Base-by-base conservation (phyloP, 2,888 invertebrate species). In the Lathronympha strigana region DNA sequence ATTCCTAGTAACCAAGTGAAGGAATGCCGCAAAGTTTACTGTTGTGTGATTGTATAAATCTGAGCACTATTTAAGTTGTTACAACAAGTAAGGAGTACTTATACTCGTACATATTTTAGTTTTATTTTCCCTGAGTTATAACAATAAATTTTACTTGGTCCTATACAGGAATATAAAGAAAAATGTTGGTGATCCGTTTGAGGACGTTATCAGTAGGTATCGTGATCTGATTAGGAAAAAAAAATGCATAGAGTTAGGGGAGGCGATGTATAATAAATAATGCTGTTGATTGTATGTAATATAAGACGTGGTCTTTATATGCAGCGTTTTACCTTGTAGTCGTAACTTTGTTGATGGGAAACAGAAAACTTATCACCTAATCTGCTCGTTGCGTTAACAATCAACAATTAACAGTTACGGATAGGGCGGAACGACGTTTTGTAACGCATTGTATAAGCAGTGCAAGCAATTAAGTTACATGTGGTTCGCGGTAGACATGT, bases 1-100 rank as follows among this genome's bases (percentile, higher is more conserved):
- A 89, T 87, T 87, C 84, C 80, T 83, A 82, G 78, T 81, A 80
- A 81, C 69, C 71, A 72, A 72, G 72, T 71, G 69, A 71, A 73
- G 73, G 72, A 73, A 83, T 80, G 76, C 78, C 76, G 69, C 68
- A 72, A 73, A 73, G 76, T 66, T 69, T 73, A 78, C 81, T 80
- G 82, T 77, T 75, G 73, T 72, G 72, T 80, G 77, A 83, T 87
- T 85, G 80, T 83, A 81, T 78, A 75, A 76, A 75, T 69, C 72
- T 71, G 19, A 19, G 43, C 43, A 23, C 21, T 19, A 31, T 33
- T 33, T 33, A 33, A 33, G 33, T 33, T 5, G 13, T 33, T 33
- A 9, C 3, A 9, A 9, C 11, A 33, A 2, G 11, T 33, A 33
- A 13, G 33, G 33, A n/a, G n/a, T n/a, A n/a, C n/a, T n/a, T n/a